Evolutionary conservation across 2,888 invertebrate genomes (phyloP), one percentile per base, ranked within the genome.

Genomic region (Scaptomyza reducta): DNA sequence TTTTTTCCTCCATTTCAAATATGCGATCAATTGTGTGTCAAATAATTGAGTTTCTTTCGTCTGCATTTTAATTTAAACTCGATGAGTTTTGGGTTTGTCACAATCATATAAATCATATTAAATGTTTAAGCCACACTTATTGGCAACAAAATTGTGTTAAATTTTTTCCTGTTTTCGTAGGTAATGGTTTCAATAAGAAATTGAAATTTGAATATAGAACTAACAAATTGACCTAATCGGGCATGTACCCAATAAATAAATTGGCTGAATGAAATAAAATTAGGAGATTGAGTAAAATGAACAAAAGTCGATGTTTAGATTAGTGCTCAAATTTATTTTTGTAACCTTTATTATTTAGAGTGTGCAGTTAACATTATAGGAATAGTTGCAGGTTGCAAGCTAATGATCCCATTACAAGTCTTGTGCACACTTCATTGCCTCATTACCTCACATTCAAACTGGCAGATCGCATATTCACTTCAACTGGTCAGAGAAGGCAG

Each of bases 381-480:
- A 6, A 25, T 77, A 82, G 53, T 82, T 70, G 59, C 81, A 82
- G 3, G 79, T 73, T 4, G 1, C 0, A 0, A n/a, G 1, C 0
- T 0, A 0, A 2, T 40, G 0, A 18, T 82, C 79, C 81, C 81
- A 82, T 13, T 77, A 69, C 1, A 82, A 41, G 0, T 54, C 65
- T 0, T 18, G 22, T 0, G 22, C 6, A 9, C 81, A 82, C 5
- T 58, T 7, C 85, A 72, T 47, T 11, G 65, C 59, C n/a, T n/a
- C n/a, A n/a, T n/a, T n/a, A 89, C 71, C 57, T 89, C 89, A 45
- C 89, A 89, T 55, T 89, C 89, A 45, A 89, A 89, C 45, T 89
- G 89, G 18, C 89, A 89, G 16, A 89, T 59, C 3, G 78, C 60
- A 31, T 72, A 89, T 1, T 45, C 61, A 5, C 44, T 42, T 55